Evolutionary conservation across 2,797 vertebrate species (phyloP).

Genomic region (Siniperca scherzeri): DNA sequence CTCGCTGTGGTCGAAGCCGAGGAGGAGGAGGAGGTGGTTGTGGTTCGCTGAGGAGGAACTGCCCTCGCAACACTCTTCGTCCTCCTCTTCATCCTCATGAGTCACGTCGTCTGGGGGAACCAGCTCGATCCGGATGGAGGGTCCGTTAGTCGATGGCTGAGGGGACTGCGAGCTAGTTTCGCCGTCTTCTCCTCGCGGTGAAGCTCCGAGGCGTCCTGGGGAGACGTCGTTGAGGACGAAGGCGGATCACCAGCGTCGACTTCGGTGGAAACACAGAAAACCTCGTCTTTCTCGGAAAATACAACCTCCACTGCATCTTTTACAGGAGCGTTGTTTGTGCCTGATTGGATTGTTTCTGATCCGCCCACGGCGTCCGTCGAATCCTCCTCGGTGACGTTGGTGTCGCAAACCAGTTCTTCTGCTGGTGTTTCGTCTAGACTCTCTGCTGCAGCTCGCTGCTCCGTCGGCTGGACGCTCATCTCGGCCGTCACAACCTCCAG

Average conservation of each 20-base stretch:
- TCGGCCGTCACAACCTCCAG: constrained; percentile 50
- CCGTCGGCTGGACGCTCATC: constrained; percentile 5
- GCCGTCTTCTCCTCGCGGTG: neutral
- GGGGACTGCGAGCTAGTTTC: neutral
- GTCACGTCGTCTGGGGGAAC: neutral
- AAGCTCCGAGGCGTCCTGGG: no score
- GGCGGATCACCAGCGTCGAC: neutral
- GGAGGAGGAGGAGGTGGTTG: constrained; percentile 20
- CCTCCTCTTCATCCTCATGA: constrained; percentile 20
- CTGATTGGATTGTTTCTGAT: neutral
- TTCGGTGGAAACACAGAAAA: neutral
- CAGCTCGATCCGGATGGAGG: constrained; percentile 40
- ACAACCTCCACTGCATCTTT: neutral
- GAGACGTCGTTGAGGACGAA: neutral
- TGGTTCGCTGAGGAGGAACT: neutral
- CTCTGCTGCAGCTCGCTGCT: neutral
- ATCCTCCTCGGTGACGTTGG: neutral
- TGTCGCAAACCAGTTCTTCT: neutral
- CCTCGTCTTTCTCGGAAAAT: constrained; percentile 11
- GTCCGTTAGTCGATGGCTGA: neutral
- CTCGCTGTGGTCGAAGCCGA: constrained; percentile 1
- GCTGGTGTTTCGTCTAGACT: neutral
- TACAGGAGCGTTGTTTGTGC: neutral
- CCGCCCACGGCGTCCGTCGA: neutral
- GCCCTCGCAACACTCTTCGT: constrained; percentile 7